Evolutionary conservation across 2,888 invertebrate species (phyloP).

Genomic region (Tipula vernalis): DNA sequence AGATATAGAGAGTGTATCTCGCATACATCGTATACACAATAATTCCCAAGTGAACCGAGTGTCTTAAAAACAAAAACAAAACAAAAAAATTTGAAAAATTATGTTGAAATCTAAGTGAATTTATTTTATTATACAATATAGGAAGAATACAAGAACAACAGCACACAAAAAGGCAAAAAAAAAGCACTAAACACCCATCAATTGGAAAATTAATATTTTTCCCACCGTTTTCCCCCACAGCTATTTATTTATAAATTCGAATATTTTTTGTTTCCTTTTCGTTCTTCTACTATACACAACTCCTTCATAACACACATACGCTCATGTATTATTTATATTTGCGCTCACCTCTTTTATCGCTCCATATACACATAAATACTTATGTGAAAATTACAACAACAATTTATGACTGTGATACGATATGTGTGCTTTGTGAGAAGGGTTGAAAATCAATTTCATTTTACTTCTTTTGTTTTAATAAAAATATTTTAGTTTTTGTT

Average conservation of each 20-base stretch:
- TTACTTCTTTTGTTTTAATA: background rate
- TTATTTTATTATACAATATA: background rate
- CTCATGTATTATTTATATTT: background rate
- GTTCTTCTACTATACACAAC: background rate
- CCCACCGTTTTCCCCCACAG: background rate
- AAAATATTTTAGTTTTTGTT: background rate
- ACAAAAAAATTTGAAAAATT: background rate
- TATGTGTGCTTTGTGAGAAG: background rate
- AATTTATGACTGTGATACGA: background rate
- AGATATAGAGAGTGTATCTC: background rate
- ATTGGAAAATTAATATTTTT: background rate
- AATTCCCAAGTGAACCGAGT: background rate
- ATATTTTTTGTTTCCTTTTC: background rate
- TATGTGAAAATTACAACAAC: background rate
- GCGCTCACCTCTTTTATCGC: background rate
- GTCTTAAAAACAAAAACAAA: background rate
- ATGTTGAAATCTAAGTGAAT: slow-evolving; percentile 4
- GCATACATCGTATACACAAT: background rate
- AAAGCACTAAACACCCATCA: background rate
- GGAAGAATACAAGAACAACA: background rate
- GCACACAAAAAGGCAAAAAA: background rate
- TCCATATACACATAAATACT: background rate
- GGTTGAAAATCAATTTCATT: slow-evolving; percentile 4
- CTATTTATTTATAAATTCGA: background rate
- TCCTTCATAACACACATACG: background rate